Percentiles rank a stretch among this genome's conserved stretches.
phyloP scores from a whole-genome alignment of 1,140 invertebrate species.

The Hestina assimilis region DNA sequence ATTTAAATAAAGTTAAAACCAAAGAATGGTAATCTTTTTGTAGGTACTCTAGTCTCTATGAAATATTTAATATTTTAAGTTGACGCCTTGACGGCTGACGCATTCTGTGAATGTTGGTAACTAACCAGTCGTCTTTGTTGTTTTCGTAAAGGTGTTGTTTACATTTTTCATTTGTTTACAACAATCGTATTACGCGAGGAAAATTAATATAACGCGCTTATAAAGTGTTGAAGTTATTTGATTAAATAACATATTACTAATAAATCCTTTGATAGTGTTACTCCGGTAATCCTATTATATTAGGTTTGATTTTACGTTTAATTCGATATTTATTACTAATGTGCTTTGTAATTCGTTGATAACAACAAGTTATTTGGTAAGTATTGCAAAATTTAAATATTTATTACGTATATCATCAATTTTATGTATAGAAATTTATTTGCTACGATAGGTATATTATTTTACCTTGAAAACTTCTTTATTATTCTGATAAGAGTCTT shows the following conservation, averaged over 20 bases:
- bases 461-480: background rate
- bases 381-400: background rate
- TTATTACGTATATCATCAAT: background rate
- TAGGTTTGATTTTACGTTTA: background rate
- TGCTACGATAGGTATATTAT: background rate
- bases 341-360: background rate
- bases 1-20: slow-evolving; percentile 11
- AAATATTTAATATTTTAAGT: slow-evolving; percentile 5
- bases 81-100: slow-evolving; percentile 1
- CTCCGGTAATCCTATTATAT: slow-evolving; percentile 7
- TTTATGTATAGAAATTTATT: background rate
- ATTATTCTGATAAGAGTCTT: slow-evolving; percentile 5
- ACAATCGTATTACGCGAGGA: background rate
- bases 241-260: background rate
- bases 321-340: background rate
- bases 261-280: background rate
- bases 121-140: slow-evolving; percentile 9
- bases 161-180: background rate
- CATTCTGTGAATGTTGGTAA: slow-evolving; percentile 2
- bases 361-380: slow-evolving; percentile 5
- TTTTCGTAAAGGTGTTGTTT: slow-evolving; percentile 8
- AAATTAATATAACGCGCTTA: background rate
- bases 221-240: background rate
- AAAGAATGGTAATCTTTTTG: background rate
- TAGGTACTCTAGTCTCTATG: too few relatives aligned